Evolutionary conservation across 1,140 invertebrate genomes (phyloP).

Genomic region (Portunus trituberculatus): DNA sequence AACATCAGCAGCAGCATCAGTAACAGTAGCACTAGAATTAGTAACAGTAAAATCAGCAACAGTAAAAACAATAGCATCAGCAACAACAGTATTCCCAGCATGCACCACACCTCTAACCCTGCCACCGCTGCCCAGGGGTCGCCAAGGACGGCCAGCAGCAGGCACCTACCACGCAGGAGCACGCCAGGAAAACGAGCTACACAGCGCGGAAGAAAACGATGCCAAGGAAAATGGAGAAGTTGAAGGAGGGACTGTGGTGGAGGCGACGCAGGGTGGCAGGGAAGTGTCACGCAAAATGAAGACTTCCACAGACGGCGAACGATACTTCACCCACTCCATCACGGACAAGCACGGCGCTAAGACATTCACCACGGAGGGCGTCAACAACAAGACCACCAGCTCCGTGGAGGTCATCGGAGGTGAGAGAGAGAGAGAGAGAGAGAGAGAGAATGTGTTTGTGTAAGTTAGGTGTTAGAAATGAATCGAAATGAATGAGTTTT

Average conservation of each 20-base stretch:
- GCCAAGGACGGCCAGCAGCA: no score
- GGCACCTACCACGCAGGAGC: no score
- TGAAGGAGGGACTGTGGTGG: neutral
- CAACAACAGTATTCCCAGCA: no score
- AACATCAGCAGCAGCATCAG: no score
- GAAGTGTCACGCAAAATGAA: conserved; percentile 61
- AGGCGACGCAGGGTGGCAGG: neutral
- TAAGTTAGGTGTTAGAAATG: neutral
- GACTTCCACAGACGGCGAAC: conserved; percentile 65
- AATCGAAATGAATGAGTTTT: neutral
- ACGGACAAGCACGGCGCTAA: conserved; percentile 40
- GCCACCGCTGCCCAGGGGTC: no score
- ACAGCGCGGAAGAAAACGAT: no score
- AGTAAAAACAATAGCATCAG: no score
- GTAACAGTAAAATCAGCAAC: no score
- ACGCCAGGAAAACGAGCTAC: no score
- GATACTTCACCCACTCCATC: conserved; percentile 71
- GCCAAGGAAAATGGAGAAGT: no score
- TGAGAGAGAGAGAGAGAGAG: neutral
- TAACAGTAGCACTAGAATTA: no score
- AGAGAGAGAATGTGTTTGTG: neutral
- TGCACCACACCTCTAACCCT: no score
- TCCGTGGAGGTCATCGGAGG: conserved; percentile 74
- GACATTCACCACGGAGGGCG: conserved; percentile 67
- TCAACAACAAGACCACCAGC: conserved; percentile 74